Evolutionary conservation across 1,140 invertebrate species (phyloP).

Genomic region (Leptinotarsa defecta): DNA sequence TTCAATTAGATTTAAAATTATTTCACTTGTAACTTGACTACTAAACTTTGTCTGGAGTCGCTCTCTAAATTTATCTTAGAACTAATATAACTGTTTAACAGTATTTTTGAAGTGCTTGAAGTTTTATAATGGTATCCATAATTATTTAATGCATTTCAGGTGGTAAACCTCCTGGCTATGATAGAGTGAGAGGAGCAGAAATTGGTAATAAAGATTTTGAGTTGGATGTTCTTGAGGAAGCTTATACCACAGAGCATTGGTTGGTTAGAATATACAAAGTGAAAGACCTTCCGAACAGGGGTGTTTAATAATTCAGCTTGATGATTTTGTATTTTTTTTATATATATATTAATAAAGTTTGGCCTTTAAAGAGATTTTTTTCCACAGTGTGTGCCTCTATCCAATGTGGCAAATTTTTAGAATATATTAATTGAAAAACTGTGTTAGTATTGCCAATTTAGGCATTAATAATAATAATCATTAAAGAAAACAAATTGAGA

Average conservation of each 20-base stretch:
- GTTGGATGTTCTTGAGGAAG: constrained; percentile 89
- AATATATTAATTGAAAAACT: no score
- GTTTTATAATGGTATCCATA: constrained; percentile 4
- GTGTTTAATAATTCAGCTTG: constrained; percentile 50
- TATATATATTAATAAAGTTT: constrained; percentile 1
- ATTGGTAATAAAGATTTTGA: constrained; percentile 96
- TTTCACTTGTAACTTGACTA: no score
- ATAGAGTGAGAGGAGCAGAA: constrained; percentile 87
- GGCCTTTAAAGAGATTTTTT: background rate
- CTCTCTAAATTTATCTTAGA: no score
- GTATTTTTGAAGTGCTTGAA: background rate
- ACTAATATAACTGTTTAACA: no score
- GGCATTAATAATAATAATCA: no score
- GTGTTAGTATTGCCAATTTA: no score
- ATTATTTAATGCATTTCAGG: constrained; percentile 36
- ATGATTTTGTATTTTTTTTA: background rate
- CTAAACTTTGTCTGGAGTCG: no score
- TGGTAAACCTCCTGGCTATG: constrained; percentile 87
- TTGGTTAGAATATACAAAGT: constrained; percentile 94
- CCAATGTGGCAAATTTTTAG: no score
- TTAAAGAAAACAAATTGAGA: no score
- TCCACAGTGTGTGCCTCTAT: no score
- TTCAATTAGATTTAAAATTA: no score
- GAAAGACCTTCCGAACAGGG: constrained; percentile 85
- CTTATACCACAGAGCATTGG: constrained; percentile 96